Evolutionary conservation across 2,113 vertebrate species (phyloP), one percentile per base, ranked within the genome.

Genomic region (Nycticebus coucang): DNA sequence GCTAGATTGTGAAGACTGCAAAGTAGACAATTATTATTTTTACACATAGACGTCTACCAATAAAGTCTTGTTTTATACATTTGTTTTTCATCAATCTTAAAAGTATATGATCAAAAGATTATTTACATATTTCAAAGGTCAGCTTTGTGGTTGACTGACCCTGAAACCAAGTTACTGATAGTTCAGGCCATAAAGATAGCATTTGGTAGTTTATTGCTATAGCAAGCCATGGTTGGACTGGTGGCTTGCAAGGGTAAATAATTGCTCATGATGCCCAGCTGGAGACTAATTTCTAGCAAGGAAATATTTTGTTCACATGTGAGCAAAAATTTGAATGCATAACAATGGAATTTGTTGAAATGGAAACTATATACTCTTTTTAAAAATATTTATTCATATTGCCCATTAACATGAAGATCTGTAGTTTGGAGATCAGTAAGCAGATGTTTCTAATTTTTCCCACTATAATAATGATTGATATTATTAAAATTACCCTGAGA

Each of bases 71-170:
- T 4, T 3, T 45, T 89, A 72, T 11, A 45, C 37, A 74, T 59
- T 79, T 30, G 30, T 69, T 57, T 19, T 69, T 91, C 50, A 81
- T 55, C 3, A 4, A 68, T 91, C 53, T 83, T 72, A 62, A 35
- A 90, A 77, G 84, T 64, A 18, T 10, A 15, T 64, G 64, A 83
- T 78, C 24, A 92, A 90, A 50, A 15, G 53, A 96, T 53, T 87
- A 85, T 90, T 96, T 92, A 77, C 85, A 77, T 55, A 84, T 92
- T 87, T 87, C 55, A 95, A 95, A 97, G 88, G 88, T 92, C 93
- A 96, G 12, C 12, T 64, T 53, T 45, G 45, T 80, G 45, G 33
- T 35, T 87, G 72, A 81, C 92, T 22, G 64, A n/a, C 62, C 22
- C 62, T 33, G 53, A 92, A 87, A 80, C 28, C 59, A 94, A 87